A percentile compares a stretch with the other conserved stretches of the same genome.
Conservation (phyloP, 2,888 invertebrate genomes). For the Drosophila dives region DNA sequence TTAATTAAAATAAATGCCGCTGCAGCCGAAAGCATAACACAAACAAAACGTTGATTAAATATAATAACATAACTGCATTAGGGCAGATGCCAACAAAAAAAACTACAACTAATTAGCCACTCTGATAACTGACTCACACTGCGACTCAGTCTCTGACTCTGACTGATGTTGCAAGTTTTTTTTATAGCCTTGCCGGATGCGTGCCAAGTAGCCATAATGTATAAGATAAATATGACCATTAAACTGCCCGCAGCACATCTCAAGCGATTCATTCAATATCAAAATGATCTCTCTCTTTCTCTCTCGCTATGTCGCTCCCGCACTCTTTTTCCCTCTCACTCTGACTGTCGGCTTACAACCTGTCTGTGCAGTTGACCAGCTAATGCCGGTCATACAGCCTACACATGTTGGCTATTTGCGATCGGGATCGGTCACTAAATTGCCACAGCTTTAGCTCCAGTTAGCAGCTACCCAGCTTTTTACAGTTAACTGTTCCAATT, state of each 20-base stretch:
- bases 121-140: background rate
- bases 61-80: constrained; percentile 52
- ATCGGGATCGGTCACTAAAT: constrained; percentile 58
- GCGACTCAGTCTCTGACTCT: background rate
- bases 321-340: no score
- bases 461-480: constrained; percentile 31
- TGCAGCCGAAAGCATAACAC: constrained; percentile 41
- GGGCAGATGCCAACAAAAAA: constrained; percentile 31
- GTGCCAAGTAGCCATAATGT: constrained; percentile 10
- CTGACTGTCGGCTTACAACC: constrained; percentile 25
- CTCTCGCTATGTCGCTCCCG: background rate
- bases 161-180: constrained; percentile 4
- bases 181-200: constrained; percentile 42
- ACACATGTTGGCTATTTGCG: constrained; percentile 53
- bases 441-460: constrained; percentile 28
- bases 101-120: constrained; percentile 38
- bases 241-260: constrained; percentile 23
- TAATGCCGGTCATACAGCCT: constrained; percentile 49
- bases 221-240: constrained; percentile 35
- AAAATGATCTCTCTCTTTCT: constrained; percentile 32
- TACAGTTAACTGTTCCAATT: constrained; percentile 80
- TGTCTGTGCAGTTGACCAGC: constrained; percentile 38
- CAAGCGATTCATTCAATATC: constrained; percentile 34
- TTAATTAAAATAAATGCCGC: constrained; percentile 64
- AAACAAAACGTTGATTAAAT: constrained; percentile 40